A percentile compares a stretch with the other conserved stretches of the same genome.
Conservation (phyloP, 2,797 vertebrate species). For the Sorex maritimensis region DNA sequence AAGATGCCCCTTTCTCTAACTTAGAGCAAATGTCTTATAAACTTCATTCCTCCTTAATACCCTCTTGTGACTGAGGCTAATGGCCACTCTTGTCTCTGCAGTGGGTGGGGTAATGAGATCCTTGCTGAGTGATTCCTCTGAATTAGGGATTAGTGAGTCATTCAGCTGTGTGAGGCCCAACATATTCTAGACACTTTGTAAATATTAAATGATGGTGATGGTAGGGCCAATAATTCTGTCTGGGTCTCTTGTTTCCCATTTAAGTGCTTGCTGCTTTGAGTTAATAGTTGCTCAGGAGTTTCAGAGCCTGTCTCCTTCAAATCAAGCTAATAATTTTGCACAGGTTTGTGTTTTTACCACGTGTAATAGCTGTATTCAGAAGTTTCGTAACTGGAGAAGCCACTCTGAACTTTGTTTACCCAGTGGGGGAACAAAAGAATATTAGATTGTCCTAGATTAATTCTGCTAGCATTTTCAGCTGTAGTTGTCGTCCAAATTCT, state of each 20-base stretch:
- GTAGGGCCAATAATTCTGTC: not conserved
- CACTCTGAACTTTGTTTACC: constrained; percentile 50
- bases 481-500: not conserved
- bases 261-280: not conserved
- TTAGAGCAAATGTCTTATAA: constrained; percentile 53
- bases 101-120: constrained; percentile 29
- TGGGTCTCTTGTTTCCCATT: constrained; percentile 45
- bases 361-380: not conserved
- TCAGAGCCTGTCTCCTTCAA: constrained; percentile 12
- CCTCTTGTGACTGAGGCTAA: constrained; percentile 53
- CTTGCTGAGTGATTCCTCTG: constrained; percentile 42
- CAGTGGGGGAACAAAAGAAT: constrained; percentile 60
- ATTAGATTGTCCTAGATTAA: constrained; percentile 50
- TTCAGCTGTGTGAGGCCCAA: not conserved
- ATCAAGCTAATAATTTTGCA: constrained; percentile 38
- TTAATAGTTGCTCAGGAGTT: constrained; percentile 43
- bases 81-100: not conserved
- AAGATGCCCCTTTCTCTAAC: not conserved
- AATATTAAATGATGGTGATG: constrained; percentile 33
- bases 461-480: constrained; percentile 38
- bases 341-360: constrained; percentile 43
- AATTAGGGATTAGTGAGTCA: constrained; percentile 61
- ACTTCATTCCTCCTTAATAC: constrained; percentile 37
- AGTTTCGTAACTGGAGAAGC: constrained; percentile 25
- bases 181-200: constrained; percentile 4